Base-by-base conservation (phyloP, 2,113 vertebrate genomes). In the Nicator chloris region DNA sequence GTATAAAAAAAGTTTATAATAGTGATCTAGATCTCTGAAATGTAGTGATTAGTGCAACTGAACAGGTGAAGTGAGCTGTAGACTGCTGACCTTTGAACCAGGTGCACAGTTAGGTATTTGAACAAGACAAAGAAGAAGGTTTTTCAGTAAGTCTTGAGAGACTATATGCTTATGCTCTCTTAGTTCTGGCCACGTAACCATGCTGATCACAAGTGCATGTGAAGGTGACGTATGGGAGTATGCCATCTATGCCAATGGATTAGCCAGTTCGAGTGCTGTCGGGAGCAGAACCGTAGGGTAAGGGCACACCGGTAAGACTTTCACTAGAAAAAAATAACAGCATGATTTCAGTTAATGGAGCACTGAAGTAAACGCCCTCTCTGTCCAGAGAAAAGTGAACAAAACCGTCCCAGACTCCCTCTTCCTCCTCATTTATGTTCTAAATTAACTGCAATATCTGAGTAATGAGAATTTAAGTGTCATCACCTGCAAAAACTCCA, bases 171-270 rank as follows among this genome's bases (percentile, higher is more conserved):
- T 65, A 21, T 30, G 7, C 6, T 49, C 2, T 30, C 9, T 27
- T 27, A 33, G 15, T 35, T 81, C n/a, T 49, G 19, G 10, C 5
- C 51, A 22, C 35, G 18, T 26, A 19, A 6, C 8, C 4, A 4
- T 27, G 27, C 20, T 70, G 27, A 35, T 8, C 26, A 53, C 20
- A 42, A 2, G 44, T 39, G 11, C 3, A 0, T 13, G 2, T 20
- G 16, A 35, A 9, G 12, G 6, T 24, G 19, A 21, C 0, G 0
- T 15, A 21, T 2, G 15, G 21, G 15, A 2, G 3, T 15, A 2
- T 84, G 73, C 11, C 2, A 2, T 8, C 28, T n/a, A 3, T n/a
- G 60, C 13, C 8, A 13, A 9, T 4, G 1, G 6, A 11, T 49
- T 35, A 1, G 1, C 11, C 56, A n/a, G 0, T 22, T 56, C 0